Base-by-base conservation (phyloP, 1,140 invertebrate species). In the Paracyclopina nana region DNA sequence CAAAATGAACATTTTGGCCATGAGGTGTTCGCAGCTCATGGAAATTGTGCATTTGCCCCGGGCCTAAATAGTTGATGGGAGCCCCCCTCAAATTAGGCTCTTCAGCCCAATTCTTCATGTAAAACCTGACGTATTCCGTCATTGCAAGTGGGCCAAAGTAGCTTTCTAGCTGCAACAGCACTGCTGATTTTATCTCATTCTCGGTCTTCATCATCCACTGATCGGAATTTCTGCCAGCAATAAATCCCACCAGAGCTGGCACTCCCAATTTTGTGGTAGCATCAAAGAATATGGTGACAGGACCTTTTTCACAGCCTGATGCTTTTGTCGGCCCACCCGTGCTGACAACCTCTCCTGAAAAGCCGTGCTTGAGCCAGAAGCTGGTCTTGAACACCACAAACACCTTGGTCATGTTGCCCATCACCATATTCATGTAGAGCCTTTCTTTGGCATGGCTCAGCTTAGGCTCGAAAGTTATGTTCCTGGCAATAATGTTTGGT, bases 281-380 rank as follows among this genome's bases (percentile, higher is more conserved):
- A 60, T 69, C 68, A 56, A 64, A 68, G 9, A 66, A 59, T 29
- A 67, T 56, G 55, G 62, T 59, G 11, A 68, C 49, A 6, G 65
- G 66, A 24, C 63, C 60, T 40, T 49, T 48, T 27, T 57, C 55
- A 58, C 61, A 60, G 9, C 57, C 57, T 11, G 52, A 40, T 29
- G 53, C 52, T 20, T 54, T 30, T 25, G 54, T 45, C 6, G 30
- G 29, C 1, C 64, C 65, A 29, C 66, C 66, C 56, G 62, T 61
- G 24, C 62, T 63, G 0, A 68, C 62, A 31, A 65, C 56, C 54
- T 68, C 65, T 18, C 68, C 68, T 34, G 63, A 67, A 28, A 57
- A 60, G 20, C 63, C 63, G 12, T 59, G 56, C 27, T 57, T 55
- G 16, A 59, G 55, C 68, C 68, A 69, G 57, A 67, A 68, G 63